These are phyloP conservation scores for Cephonodes hylas DNA, from an alignment of 2,888 invertebrate species.

Conservation along the genomic window DNA sequence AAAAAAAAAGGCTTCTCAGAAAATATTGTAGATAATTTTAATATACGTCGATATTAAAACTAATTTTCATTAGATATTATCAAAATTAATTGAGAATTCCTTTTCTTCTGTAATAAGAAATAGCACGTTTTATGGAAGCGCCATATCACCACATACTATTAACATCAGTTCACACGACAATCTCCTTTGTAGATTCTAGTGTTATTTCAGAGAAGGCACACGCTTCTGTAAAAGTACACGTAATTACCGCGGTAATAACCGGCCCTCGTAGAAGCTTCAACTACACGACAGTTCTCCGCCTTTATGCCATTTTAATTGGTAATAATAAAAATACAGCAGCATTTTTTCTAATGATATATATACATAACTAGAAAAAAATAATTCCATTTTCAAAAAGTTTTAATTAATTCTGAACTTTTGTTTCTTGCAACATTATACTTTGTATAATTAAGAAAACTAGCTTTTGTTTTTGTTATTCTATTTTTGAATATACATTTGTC, in stretches of 20 bases:
- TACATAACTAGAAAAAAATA: no score
- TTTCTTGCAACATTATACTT: no score
- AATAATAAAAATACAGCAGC: neutral
- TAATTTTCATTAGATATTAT: neutral
- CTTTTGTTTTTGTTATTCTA: no score
- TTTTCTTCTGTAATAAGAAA: neutral
- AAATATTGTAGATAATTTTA: no score
- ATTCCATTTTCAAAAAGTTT: no score
- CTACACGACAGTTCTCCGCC: neutral
- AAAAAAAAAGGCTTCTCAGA: no score
- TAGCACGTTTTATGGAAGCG: neutral
- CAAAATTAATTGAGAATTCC: neutral
- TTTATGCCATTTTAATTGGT: neutral
- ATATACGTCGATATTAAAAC: no score
- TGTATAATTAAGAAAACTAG: no score
- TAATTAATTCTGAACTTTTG: no score
- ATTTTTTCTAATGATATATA: no score
- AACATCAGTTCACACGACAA: constrained; percentile 2
- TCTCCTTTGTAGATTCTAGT: neutral
- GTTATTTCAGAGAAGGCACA: neutral
- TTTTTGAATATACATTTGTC: no score
- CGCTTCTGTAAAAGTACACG: neutral
- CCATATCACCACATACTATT: neutral
- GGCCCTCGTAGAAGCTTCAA: neutral
- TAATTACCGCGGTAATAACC: neutral